Conservation (phyloP, 2,888 invertebrate genomes). For the Drosophila villosipedis region DNA sequence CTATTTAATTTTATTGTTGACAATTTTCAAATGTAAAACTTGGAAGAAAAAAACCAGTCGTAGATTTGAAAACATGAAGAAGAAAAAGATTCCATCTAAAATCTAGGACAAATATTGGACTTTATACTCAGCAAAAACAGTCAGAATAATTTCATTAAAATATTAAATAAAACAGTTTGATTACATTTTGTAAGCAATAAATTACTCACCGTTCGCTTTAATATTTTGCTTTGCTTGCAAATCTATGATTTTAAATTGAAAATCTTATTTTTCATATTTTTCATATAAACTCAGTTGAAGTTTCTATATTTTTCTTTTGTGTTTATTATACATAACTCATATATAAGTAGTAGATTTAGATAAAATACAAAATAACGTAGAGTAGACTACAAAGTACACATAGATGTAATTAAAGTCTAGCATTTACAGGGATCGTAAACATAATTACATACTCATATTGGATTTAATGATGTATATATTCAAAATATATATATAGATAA, state of each 20-base stretch:
- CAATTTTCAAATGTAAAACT: not conserved
- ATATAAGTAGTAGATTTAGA: constrained; percentile 31
- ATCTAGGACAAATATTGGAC: not conserved
- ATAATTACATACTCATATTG: constrained; percentile 27
- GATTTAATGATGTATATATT: constrained; percentile 23
- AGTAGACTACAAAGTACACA: constrained; percentile 28
- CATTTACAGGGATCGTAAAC: constrained; percentile 21
- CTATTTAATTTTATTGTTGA: not conserved
- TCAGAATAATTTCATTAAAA: not conserved
- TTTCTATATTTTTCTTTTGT: constrained; percentile 60
- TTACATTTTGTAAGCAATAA: not conserved
- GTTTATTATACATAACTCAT: constrained; percentile 41
- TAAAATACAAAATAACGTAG: constrained; percentile 54
- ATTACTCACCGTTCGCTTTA: not conserved
- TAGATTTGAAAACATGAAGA: not conserved
- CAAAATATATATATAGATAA: constrained; percentile 34
- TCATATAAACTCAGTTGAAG: constrained; percentile 51
- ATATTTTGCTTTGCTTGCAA: not conserved
- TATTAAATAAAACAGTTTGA: not conserved
- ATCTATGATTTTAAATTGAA: not conserved
- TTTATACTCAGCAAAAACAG: not conserved
- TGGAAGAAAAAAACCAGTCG: not conserved
- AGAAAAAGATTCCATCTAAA: not conserved
- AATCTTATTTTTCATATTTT: not conserved
- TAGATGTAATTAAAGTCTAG: constrained; percentile 35